phyloP scores from a whole-genome alignment of 2,113 vertebrate species.

The Microtus ochrogaster region DNA sequence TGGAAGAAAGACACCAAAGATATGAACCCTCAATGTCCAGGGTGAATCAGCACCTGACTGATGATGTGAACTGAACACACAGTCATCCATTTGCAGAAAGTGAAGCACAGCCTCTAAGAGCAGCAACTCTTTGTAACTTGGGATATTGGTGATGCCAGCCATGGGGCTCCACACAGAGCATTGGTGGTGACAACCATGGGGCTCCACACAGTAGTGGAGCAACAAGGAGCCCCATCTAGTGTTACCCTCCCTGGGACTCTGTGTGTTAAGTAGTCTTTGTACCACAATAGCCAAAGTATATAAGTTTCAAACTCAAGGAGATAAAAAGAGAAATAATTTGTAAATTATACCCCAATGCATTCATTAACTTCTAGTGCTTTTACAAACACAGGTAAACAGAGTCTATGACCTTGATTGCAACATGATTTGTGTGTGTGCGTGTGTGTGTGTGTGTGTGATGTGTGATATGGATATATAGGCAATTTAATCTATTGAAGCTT shows the following conservation, averaged over 20 bases:
- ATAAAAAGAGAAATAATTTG: background rate
- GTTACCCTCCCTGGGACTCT: background rate
- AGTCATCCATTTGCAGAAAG: slow-evolving; percentile 41
- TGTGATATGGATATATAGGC: background rate
- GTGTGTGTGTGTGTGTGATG: accelerated
- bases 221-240: slow-evolving; percentile 29
- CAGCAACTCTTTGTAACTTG: slow-evolving; percentile 52
- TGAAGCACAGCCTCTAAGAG: slow-evolving; percentile 36
- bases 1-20: background rate
- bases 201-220: background rate
- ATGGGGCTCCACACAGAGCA: background rate
- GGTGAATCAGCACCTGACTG: background rate
- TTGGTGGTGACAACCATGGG: slow-evolving; percentile 34
- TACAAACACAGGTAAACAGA: background rate
- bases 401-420: background rate
- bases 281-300: accelerated
- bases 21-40: background rate
- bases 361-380: background rate
- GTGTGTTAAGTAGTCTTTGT: background rate
- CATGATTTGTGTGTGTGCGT: background rate
- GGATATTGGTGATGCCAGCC: background rate
- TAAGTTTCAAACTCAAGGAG: background rate
- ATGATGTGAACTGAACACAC: background rate
- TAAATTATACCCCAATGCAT: background rate
- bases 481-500: background rate